Conservation (phyloP, 2,888 invertebrate genomes). For the Archips crataeganus region DNA sequence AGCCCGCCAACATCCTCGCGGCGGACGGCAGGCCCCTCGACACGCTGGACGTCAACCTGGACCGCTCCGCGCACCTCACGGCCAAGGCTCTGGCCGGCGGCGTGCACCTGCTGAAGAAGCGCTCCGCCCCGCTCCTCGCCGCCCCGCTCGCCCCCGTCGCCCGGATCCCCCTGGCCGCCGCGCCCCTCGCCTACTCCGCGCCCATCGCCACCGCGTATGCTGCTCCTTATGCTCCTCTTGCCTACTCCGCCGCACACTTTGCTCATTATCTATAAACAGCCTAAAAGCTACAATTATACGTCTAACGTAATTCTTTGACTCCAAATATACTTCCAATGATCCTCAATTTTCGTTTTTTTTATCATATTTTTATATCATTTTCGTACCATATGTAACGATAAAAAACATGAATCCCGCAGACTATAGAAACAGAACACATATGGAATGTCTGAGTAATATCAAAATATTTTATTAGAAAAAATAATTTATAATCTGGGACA, state of each 20-base stretch:
- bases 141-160: constrained; percentile 59
- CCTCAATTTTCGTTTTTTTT: neutral
- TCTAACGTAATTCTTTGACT: neutral
- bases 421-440: no score
- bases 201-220: constrained; percentile 48
- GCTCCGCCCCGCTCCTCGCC: constrained; percentile 49
- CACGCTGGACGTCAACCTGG: constrained; percentile 77
- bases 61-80: constrained; percentile 72
- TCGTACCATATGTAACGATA: no score
- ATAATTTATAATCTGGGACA: no score
- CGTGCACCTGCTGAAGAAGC: constrained; percentile 67
- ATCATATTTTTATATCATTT: neutral
- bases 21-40: constrained; percentile 78
- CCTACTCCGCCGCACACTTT: constrained; percentile 62
- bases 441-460: no score
- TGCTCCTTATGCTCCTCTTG: constrained; percentile 53
- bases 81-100: constrained; percentile 67
- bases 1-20: constrained; percentile 75
- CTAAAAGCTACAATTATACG: no score
- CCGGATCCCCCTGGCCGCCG: constrained; percentile 18
- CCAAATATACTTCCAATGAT: constrained; percentile 28
- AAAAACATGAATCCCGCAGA: no score
- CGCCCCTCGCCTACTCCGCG: constrained; percentile 48
- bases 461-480: no score
- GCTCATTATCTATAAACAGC: constrained; percentile 45